Conservation (phyloP, 2,113 vertebrate species). For the Herpailurus yagouaroundi region DNA sequence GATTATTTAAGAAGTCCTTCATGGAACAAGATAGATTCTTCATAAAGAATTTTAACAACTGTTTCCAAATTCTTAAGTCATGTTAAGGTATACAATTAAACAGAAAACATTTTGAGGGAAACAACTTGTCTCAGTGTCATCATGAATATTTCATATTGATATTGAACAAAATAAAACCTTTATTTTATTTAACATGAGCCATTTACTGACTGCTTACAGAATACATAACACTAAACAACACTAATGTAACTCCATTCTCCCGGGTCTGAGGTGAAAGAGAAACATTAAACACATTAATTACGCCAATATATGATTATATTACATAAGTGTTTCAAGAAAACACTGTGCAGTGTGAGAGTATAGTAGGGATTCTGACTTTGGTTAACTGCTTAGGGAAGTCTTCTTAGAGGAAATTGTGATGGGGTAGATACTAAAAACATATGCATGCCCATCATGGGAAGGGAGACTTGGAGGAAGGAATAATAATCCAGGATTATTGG, state of each 20-base stretch:
- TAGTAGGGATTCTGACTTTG: not conserved
- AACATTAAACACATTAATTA: not conserved
- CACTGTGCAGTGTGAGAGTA: not conserved
- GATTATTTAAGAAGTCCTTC: not conserved
- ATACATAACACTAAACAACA: not conserved
- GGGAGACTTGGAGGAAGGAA: not conserved
- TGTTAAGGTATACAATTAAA: not conserved
- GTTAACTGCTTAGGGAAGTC: not conserved
- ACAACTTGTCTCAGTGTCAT: not conserved
- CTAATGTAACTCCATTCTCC: not conserved
- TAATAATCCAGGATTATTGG: not conserved
- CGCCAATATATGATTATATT: not conserved
- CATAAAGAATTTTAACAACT: not conserved
- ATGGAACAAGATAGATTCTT: not conserved
- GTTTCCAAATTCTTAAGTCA: not conserved
- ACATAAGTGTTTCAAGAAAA: not conserved
- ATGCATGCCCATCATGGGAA: not conserved
- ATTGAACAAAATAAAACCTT: not conserved
- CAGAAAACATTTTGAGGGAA: not conserved
- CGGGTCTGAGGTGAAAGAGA: not conserved
- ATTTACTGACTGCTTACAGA: not conserved
- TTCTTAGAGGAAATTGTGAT: not conserved
- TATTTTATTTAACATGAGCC: not conserved
- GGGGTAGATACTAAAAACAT: not conserved
- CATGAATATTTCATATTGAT: slow-evolving; percentile 40